These are phyloP conservation scores for Pterocles burchelli DNA, from an alignment of 2,113 vertebrate species.

Conservation along the genomic window DNA sequence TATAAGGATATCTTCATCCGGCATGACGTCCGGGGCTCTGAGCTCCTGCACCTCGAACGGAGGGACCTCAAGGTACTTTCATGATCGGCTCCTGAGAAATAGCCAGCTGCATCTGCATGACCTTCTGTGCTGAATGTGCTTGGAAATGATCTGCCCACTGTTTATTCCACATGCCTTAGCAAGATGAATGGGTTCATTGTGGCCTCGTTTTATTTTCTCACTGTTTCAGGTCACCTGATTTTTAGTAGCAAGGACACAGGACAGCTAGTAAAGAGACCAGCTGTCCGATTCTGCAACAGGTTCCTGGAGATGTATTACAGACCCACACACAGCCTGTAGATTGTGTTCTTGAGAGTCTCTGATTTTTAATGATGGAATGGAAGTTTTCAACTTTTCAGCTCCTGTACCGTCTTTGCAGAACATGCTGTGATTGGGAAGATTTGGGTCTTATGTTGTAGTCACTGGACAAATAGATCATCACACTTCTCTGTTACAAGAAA, in stretches of 20 bases:
- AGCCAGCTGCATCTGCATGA: conserved; percentile 63
- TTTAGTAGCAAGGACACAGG: not conserved
- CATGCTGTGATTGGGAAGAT: not conserved
- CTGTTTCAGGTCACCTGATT: not conserved
- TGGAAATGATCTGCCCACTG: conserved; percentile 36
- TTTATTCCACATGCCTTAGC: conserved; percentile 12
- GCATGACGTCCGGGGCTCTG: conserved; percentile 94
- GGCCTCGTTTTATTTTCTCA: not conserved
- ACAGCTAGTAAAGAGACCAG: not conserved
- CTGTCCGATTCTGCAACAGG: not conserved
- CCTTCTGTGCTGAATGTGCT: conserved; percentile 66
- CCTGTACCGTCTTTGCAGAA: not conserved
- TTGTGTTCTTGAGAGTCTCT: not conserved
- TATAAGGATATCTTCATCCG: conserved; percentile 97
- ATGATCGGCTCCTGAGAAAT: conserved; percentile 19
- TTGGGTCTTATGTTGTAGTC: not conserved
- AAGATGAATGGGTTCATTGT: not conserved
- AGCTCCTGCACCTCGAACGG: conserved; percentile 96
- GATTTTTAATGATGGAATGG: not conserved
- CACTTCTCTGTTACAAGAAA: not conserved
- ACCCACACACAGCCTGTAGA: not conserved
- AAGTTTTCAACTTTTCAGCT: not conserved
- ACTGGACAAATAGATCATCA: not conserved
- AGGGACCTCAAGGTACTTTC: conserved; percentile 94
- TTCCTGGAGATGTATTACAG: not conserved